phyloP scores from a whole-genome alignment of 2,888 invertebrate genomes.

The Epinotia brunnichana region DNA sequence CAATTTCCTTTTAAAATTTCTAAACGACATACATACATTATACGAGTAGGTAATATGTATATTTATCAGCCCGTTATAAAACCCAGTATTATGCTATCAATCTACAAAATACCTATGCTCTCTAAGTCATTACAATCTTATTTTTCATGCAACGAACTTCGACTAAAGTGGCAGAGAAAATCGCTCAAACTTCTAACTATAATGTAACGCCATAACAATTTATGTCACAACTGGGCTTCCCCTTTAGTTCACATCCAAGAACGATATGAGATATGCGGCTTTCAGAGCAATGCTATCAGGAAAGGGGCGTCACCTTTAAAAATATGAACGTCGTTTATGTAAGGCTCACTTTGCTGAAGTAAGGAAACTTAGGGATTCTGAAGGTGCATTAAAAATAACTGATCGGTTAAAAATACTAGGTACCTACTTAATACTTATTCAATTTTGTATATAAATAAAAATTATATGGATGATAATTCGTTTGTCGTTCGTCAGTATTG shows the following conservation, averaged over 20 bases:
- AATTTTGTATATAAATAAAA: not conserved
- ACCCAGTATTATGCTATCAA: not conserved
- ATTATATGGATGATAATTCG: not conserved
- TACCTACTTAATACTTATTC: constrained; percentile 24
- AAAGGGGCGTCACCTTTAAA: constrained; percentile 43
- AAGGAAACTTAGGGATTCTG: constrained; percentile 41
- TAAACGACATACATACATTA: too few species aligned
- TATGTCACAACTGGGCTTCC: constrained; percentile 39
- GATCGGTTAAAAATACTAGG: constrained; percentile 4
- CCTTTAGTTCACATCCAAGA: constrained; percentile 40
- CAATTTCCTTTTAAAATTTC: too few species aligned
- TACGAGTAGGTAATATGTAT: too few species aligned
- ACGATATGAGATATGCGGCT: constrained; percentile 40
- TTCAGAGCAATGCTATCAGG: constrained; percentile 44
- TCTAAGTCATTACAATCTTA: not conserved
- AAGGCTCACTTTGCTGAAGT: constrained; percentile 41
- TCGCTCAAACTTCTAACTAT: constrained; percentile 32
- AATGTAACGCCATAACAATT: constrained; percentile 40
- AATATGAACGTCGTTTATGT: constrained; percentile 44
- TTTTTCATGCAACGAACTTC: constrained; percentile 10
- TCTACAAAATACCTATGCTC: not conserved
- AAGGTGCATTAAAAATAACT: constrained; percentile 1
- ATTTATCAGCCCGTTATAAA: not conserved
- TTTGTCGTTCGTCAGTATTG: too few species aligned
- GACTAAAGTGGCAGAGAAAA: constrained; percentile 26